Base-by-base conservation (phyloP, 2,888 invertebrate species). In the Molorchus minor region DNA sequence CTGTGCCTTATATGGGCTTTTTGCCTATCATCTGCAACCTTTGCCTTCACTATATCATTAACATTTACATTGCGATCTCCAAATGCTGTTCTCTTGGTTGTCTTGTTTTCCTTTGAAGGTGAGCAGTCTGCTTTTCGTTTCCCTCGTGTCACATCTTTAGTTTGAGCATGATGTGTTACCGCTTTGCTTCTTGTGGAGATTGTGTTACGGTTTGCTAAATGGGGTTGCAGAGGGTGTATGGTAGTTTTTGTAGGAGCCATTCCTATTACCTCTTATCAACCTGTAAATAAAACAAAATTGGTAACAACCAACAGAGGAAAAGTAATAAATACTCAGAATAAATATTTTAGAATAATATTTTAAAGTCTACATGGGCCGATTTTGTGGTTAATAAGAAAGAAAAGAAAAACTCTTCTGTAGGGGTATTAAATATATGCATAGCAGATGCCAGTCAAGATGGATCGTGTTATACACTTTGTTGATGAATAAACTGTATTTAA, bases 61-160 rank as follows among this genome's bases (percentile, higher is more conserved):
- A 67, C 61, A 56, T 75, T 74, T 64, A 88, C 89, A 81, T 93
- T 94, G 47, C 93, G 93, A 79, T 95, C 94, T 61, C 92, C 92
- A 75, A 96, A 87, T 2, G 94, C 95, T 36, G 92, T 90, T 72
- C 95, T 84, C 79, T 93, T 94, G 3, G 87, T 85, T 2, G 88
- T 85, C 47, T 84, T 86, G 68, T 86, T 87, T 76, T 90, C 89
- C 80, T 91, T 92, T 40, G 88, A 75, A 2, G 93, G 93, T 56
- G 92, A 93, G 64, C 86, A 87, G 40, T 89, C 89, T 1, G 93
- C 93, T 85, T 94, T 94, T 75, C 94, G 84, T 79, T 94, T 94
- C 47, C 84, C 84, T 77, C 71, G 80, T 71, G 72, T 52, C 3
- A 82, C 82, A 75, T 84, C 82, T 77, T 83, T 65, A 38, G 53